Evolutionary conservation across 2,888 invertebrate species (phyloP).

Genomic region (Nemotelus pantherinus): DNA sequence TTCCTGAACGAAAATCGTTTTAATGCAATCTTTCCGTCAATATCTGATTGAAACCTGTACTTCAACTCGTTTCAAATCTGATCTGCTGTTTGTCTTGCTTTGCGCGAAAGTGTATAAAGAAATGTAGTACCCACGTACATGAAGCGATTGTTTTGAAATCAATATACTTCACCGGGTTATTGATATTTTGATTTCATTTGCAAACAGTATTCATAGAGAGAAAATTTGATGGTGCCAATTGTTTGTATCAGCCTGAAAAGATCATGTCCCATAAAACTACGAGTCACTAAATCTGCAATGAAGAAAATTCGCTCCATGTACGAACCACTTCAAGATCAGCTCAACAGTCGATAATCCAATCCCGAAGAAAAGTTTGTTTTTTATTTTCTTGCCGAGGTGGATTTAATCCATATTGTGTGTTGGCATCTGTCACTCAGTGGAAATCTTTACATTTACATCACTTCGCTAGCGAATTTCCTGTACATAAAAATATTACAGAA

Average conservation of each 20-base stretch:
- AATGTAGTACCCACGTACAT: no score
- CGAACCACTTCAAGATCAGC: conserved; percentile 19
- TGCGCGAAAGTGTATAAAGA: background rate
- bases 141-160: no score
- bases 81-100: background rate
- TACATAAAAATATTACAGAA: background rate
- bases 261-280: no score
- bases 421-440: conserved; percentile 41
- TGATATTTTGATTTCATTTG: no score
- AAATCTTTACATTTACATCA: conserved; percentile 32
- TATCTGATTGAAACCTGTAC: conserved; percentile 15
- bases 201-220: no score
- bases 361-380: conserved; percentile 21
- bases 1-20: conserved; percentile 23
- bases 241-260: no score
- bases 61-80: background rate
- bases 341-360: conserved; percentile 27
- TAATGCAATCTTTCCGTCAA: conserved; percentile 35
- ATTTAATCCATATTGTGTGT: conserved; percentile 23
- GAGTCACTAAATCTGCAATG: no score
- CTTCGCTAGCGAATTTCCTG: conserved; percentile 10
- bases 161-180: no score
- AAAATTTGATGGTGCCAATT: no score
- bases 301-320: conserved; percentile 9
- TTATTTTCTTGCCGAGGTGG: conserved; percentile 24